Base-by-base conservation (phyloP, 2,113 vertebrate genomes). In the Dipodomys spectabilis region DNA sequence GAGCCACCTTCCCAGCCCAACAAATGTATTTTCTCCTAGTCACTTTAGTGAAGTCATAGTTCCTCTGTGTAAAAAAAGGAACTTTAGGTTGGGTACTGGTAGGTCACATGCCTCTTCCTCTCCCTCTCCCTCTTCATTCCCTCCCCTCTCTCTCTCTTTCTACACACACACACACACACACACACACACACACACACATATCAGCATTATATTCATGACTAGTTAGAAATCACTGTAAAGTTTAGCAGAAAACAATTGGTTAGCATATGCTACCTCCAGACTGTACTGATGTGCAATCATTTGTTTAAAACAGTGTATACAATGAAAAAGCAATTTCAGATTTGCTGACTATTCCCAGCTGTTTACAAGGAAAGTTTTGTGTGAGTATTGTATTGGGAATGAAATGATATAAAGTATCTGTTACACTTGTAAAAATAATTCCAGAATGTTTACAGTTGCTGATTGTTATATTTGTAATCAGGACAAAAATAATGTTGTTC, bases 381-480 rank as follows among this genome's bases (percentile, higher is more conserved):
- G 22, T 65, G 23, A 23, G 15, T 35, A 2, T 3, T 67, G 20
- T 69, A 35, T 83, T 88, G 39, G 65, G 23, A 57, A n/a, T 69
- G 45, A 65, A 27, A 91, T 88, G 85, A 92, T 2, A 72, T 45
- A 30, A 82, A 35, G 22, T 90, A 85, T 1, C 68, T 87, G 2
- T 62, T 75, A 39, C 28, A 65, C 53, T 80, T 65, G 22, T 39
- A 39, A 73, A 91, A 67, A 71, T 86, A 60, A 78, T 69, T 88
- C 60, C 28, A 88, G 45, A 95, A 90, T 81, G 77, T 93, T 82
- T 86, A 71, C 7, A 71, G 35, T 88, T 71, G 65, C 68, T 57
- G 74, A 18, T 75, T 64, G 19, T 69, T 82, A 83, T 2, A 91
- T 72, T 80, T 92, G 22, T 69, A 95, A 68, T 83, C 65, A 68